phyloP scores from a whole-genome alignment of 2,888 invertebrate genomes.

The Silvanus unidentatus region DNA sequence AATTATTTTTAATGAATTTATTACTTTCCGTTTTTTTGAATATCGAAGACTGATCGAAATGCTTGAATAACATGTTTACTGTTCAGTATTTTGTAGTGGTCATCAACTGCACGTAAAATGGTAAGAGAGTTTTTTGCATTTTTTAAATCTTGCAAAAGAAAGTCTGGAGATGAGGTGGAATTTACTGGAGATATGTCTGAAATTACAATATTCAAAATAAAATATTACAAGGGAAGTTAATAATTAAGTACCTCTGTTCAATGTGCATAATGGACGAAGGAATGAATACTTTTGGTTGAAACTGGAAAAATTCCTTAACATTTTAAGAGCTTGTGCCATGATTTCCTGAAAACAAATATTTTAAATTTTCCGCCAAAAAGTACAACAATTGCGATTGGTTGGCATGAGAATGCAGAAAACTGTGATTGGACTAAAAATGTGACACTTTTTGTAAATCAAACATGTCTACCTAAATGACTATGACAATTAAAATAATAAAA shows the following conservation, averaged over 20 bases:
- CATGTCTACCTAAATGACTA: slow-evolving; percentile 34
- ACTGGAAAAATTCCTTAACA: background rate
- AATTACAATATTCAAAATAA: too few species aligned
- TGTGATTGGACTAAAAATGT: slow-evolving; percentile 30
- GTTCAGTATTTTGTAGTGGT: slow-evolving; percentile 48
- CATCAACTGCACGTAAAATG: slow-evolving; percentile 48
- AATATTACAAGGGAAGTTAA: too few species aligned
- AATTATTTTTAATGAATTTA: slow-evolving; percentile 11
- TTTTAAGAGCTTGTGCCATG: background rate
- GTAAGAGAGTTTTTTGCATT: slow-evolving; percentile 44
- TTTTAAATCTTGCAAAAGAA: slow-evolving; percentile 47
- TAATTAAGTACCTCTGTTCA: background rate
- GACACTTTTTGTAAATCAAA: slow-evolving; percentile 30
- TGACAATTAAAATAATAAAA: slow-evolving; percentile 36
- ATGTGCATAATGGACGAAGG: background rate
- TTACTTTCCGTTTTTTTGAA: slow-evolving; percentile 52
- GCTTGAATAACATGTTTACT: slow-evolving; percentile 54
- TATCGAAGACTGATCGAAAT: slow-evolving; percentile 50
- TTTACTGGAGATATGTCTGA: too few species aligned
- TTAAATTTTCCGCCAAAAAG: background rate
- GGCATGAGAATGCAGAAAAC: slow-evolving; percentile 28
- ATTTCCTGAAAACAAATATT: background rate
- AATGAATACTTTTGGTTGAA: background rate
- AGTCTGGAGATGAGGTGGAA: slow-evolving; percentile 37
- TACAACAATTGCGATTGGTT: slow-evolving; percentile 19